Conservation (phyloP, 2,797 vertebrate genomes). For the Serranus cabrilla region DNA sequence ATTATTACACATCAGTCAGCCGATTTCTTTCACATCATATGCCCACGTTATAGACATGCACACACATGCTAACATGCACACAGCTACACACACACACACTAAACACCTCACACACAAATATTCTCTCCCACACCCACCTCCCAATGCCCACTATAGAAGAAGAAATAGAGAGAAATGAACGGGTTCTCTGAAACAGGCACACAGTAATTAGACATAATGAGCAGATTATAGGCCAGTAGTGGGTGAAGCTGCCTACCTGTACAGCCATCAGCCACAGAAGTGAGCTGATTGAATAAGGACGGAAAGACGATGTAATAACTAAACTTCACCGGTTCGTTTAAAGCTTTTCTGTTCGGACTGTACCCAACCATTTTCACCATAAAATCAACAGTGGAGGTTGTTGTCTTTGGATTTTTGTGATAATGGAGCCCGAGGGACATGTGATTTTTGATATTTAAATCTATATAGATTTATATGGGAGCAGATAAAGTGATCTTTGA, state of each 20-base stretch:
- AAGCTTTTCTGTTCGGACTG: neutral
- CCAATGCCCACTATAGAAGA: slow-evolving; percentile 9
- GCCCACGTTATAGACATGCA: neutral
- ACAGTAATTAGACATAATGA: slow-evolving; percentile 34
- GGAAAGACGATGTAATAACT: neutral
- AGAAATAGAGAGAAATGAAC: neutral
- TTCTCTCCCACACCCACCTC: neutral
- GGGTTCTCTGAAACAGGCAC: neutral
- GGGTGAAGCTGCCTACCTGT: slow-evolving; percentile 25
- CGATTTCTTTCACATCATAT: slow-evolving; percentile 8
- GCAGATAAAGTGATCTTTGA: too few species aligned
- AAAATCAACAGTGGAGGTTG: neutral
- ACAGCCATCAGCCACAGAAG: neutral
- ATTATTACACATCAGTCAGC: slow-evolving; percentile 21
- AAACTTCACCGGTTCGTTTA: neutral
- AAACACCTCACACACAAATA: neutral
- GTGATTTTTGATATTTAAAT: too few species aligned
- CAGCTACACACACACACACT: neutral
- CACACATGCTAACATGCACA: neutral
- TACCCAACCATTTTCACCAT: neutral
- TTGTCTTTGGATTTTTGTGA: neutral
- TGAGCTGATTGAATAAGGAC: neutral
- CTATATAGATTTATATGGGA: too few species aligned
- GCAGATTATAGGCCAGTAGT: slow-evolving; percentile 6
- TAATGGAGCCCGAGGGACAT: too few species aligned